Evolutionary conservation across 2,113 vertebrate species (phyloP).

Genomic region (Gymnobelideus leadbeateri): DNA sequence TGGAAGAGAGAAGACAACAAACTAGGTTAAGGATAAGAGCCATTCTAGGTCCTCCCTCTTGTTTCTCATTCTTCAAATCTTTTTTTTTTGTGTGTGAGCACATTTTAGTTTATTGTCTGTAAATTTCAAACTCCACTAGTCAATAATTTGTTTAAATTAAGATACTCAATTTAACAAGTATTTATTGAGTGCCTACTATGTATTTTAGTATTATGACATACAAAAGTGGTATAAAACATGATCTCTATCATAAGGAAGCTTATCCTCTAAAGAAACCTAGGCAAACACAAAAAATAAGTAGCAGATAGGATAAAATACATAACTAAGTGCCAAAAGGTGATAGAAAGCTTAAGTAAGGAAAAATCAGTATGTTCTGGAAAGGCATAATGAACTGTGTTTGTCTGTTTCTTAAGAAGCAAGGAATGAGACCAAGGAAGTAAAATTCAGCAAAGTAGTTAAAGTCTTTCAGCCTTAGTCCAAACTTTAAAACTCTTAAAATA

Average conservation of each 20-base stretch:
- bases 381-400: background rate
- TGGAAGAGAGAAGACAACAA: background rate
- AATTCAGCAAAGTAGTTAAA: background rate
- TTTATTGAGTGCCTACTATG: background rate
- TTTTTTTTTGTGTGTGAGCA: background rate
- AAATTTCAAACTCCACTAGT: background rate
- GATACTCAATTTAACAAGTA: background rate
- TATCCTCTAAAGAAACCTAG: background rate
- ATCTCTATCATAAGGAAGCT: background rate
- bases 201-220: background rate
- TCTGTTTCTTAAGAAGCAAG: background rate
- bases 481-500: background rate
- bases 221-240: background rate
- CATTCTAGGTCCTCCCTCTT: background rate
- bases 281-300: background rate
- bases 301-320: background rate
- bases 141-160: background rate
- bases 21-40: background rate
- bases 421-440: background rate
- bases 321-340: background rate
- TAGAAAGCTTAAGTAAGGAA: background rate
- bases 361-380: background rate
- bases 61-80: background rate
- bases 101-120: background rate
- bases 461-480: slow-evolving; percentile 20